Conservation (phyloP, 2,113 vertebrate species). For the Heptranchias perlo region DNA sequence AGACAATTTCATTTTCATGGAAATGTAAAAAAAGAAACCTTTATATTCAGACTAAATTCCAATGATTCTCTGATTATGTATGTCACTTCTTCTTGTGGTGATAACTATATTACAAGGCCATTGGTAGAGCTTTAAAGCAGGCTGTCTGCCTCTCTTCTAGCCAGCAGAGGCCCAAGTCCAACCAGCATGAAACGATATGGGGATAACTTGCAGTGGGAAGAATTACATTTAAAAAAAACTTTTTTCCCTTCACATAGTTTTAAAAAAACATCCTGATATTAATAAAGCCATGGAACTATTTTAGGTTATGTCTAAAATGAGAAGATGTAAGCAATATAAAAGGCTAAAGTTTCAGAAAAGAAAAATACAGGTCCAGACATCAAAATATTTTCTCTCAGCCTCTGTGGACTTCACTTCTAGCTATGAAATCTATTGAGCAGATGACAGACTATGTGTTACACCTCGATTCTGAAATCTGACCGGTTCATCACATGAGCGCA, state of each 20-base stretch:
- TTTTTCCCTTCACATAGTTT: not conserved
- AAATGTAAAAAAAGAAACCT: not conserved
- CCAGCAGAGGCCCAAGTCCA: not conserved
- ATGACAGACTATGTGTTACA: constrained; percentile 28
- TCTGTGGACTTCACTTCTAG: constrained; percentile 29
- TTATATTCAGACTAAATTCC: not conserved
- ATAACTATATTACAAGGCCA: not conserved
- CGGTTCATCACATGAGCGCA: not conserved
- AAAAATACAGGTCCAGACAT: constrained; percentile 37
- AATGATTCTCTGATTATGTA: not conserved
- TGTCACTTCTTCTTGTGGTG: not conserved
- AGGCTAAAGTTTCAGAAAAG: constrained; percentile 35
- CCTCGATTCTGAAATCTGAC: constrained; percentile 25
- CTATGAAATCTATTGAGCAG: constrained; percentile 28
- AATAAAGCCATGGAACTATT: constrained; percentile 3
- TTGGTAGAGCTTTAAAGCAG: not conserved
- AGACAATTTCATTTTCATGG: not conserved
- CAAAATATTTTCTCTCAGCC: constrained; percentile 36
- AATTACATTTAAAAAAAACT: not conserved
- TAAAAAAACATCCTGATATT: not conserved
- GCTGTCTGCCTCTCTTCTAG: not conserved
- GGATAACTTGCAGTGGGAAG: not conserved
- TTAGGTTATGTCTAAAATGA: constrained; percentile 22
- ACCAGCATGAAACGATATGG: not conserved
- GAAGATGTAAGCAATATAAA: constrained; percentile 24